Evolutionary conservation across 2,797 vertebrate genomes (phyloP), one percentile per base, ranked within the genome.

Genomic region (Allobates femoralis): DNA sequence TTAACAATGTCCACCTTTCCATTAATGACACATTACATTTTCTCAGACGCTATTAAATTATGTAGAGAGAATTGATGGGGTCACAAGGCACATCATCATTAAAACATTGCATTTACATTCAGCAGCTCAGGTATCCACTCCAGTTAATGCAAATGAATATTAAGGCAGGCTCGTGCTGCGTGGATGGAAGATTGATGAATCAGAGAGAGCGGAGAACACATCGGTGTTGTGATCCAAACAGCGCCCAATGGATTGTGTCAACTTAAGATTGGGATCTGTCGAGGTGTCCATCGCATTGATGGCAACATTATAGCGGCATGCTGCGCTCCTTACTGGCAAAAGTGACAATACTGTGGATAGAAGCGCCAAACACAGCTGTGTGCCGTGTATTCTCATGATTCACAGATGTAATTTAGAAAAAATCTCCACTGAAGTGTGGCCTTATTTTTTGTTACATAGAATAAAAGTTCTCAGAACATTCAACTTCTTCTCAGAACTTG

Each of bases 21-120:
- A 82, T 67, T 82, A 82, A 82, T 82, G 81, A 58, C 64, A 82
- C 81, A 82, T 82, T 82, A 82, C 66, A 69, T 32, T 82, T 69
- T 82, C 53, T 28, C 51, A 82, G 66, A 82, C 81, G 34, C 67
- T 73, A 82, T 71, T 82, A 82, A 82, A 82, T 82, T 71, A 82
- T 82, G 81, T 58, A 58, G 50, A 56, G 81, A 73, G 81, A 69
- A 73, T 82, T 73, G 81, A 73, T 73, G 67, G 81, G 81, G 81
- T 82, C 81, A 82, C 23, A 71, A 73, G 64, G 81, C 67, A 82
- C 81, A 82, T 82, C 81, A 71, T 82, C 66, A 82, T 82, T 82
- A 82, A 82, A 71, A 37, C 81, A 73, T 69, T 71, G 81, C 55
- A 73, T 82, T 82, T 82, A 56, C 58, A 73, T 82, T 82, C 81